Base-by-base conservation (phyloP, 2,797 vertebrate genomes). In the Clarias platycephalus region DNA sequence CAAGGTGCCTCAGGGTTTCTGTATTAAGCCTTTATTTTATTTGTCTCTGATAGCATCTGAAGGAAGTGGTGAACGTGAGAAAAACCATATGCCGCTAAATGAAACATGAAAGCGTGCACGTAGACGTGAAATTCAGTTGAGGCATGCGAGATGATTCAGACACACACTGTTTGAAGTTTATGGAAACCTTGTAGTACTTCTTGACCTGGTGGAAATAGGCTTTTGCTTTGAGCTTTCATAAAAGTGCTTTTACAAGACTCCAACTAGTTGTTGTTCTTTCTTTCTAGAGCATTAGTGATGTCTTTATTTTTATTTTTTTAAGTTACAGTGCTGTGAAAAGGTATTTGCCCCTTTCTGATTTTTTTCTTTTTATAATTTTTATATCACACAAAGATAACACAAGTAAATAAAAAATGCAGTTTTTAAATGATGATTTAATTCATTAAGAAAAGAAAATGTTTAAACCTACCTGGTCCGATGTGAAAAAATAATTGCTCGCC, bases 1-100 rank as follows among this genome's bases (percentile, higher is more conserved):
- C 49, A 3, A 53, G 49, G 49, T 53, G 49, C 49, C 26, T 77
- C 3, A 76, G 13, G 62, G 31, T 18, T 76, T 58, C 22, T 67
- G 7, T 66, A 74, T 53, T 13, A 15, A 53, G 26, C 31, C 62
- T 75, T 44, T 57, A n/a, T 74, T 40, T 58, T n/a, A 28, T 37
- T 37, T n/a, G 66, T 20, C 76, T 84, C 28, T 68, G 31, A 84
- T 60, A 79, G 62, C 83, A 79, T 49, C 68, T 81, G 12, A 62
- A 68, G 31, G 67, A n/a, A n/a, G 24, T 44, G 49, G 22, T 53
- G 55, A 67, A 44, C 28, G 34, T 76, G 62, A 76, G 34, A 34
- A 20, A 18, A 70, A 64, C 63, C 80, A 77, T 74, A 64, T 81
- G 49, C 15, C 15, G 40, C 78, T 76, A 53, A 63, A 62, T 13